Evolutionary conservation across 2,888 invertebrate genomes (phyloP), one percentile per base, ranked within the genome.

Genomic region (Embidobia sp.): DNA sequence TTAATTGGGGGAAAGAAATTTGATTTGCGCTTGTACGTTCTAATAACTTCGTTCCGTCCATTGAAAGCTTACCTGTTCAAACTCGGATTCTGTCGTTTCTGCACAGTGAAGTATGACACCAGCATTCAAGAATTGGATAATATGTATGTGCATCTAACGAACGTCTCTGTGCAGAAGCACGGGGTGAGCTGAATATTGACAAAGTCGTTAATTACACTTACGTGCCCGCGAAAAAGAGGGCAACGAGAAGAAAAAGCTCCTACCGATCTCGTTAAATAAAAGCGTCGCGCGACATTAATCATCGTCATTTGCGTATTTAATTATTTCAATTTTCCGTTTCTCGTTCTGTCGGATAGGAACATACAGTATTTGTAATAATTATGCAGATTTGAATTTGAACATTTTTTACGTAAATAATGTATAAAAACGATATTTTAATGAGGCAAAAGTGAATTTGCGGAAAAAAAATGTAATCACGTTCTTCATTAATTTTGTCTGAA

Each of bases 141-240:
- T 88, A 96, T 96, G 94, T 98, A 97, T 86, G 96, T 98, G 57
- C 98, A 98, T 91, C 92, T 98, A 57, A 98, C 98, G 7, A 98
- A 98, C 88, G 98, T 98, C 2, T 98, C 98, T 69, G 97, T 98
- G n/a, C 98, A 99, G 90, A 98, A 98, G 90, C 97, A 97, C 87
- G 98, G 98, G 80, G 95, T 95, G 90, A 90, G 92, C 27, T 90
- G 74, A 27, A 51, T 61, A 67, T 67, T 40, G 48, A 49, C 55
- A 35, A 26, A 55, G 51, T 63, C 57, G 48, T 70, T 70, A 66
- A 57, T 64, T 73, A 73, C 64, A 73, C 66, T 66, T 76, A 48
- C 10, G 19, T 22, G 27, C 19, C 16, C n/a, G 7, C 19, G 10
- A 48, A 49, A 46, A 46, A 13, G 35, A 19, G 7, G 2, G 11